Conservation (phyloP, 2,797 vertebrate genomes). For the Enoplosus armatus region DNA sequence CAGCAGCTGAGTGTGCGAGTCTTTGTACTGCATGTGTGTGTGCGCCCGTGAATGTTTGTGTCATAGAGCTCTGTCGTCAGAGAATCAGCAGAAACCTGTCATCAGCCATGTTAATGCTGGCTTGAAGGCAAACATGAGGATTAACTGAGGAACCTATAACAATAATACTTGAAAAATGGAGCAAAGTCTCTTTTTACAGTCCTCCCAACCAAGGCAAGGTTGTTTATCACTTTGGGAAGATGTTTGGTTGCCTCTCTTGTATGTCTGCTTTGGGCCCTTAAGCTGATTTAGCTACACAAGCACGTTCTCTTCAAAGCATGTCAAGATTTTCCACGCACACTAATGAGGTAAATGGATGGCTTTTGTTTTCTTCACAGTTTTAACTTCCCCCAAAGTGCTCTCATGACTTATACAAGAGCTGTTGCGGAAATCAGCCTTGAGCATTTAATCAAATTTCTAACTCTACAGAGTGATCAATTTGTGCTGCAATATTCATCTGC, state of each 20-base stretch:
- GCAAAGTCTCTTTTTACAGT: conserved; percentile 70
- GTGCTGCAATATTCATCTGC: conserved; percentile 65
- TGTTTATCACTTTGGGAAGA: conserved; percentile 78
- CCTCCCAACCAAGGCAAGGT: conserved; percentile 65
- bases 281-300: conserved; percentile 77
- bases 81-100: conserved; percentile 69
- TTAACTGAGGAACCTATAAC: conserved; percentile 71
- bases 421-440: conserved; percentile 72
- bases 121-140: conserved; percentile 74
- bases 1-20: conserved; percentile 19
- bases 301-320: conserved; percentile 77
- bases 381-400: conserved; percentile 74
- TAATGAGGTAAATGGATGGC: conserved; percentile 84
- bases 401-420: conserved; percentile 77
- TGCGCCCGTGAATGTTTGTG: conserved; percentile 28
- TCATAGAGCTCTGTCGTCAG: conserved; percentile 46
- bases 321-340: conserved; percentile 79
- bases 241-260: conserved; percentile 74
- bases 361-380: conserved; percentile 81
- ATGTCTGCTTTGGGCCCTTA: conserved; percentile 73
- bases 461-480: conserved; percentile 77
- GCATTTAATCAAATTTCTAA: conserved; percentile 76
- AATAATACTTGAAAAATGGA: conserved; percentile 76
- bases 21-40: conserved; percentile 3
- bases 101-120: conserved; percentile 70